Conservation (phyloP, 2,888 invertebrate species). For the Latheticus oryzae region DNA sequence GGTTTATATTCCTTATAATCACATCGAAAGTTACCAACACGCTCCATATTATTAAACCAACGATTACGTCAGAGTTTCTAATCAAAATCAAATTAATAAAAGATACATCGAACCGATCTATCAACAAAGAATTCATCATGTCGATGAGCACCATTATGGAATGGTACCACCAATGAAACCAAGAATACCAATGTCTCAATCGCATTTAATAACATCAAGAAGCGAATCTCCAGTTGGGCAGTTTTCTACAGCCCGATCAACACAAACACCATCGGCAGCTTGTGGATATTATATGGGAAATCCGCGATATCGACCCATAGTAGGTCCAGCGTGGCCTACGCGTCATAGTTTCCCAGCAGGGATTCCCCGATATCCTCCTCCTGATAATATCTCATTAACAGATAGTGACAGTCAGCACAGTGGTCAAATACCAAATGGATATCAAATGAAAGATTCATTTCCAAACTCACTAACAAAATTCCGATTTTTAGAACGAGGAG, state of each 20-base stretch:
- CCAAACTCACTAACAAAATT: constrained; percentile 70
- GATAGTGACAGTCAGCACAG: constrained; percentile 60
- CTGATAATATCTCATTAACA: constrained; percentile 60
- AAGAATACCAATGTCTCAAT: constrained; percentile 51
- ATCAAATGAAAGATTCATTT: constrained; percentile 60
- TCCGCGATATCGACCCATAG: constrained; percentile 57
- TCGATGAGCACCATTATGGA: constrained; percentile 58
- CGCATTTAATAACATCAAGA: constrained; percentile 59
- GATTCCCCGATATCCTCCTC: constrained; percentile 55
- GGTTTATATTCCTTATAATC: constrained; percentile 76
- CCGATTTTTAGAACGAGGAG: constrained; percentile 72
- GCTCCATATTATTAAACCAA: constrained; percentile 57
- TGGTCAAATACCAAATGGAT: constrained; percentile 55
- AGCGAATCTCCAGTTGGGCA: constrained; percentile 64
- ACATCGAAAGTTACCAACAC: constrained; percentile 62
- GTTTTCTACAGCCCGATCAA: constrained; percentile 62
- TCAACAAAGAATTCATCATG: constrained; percentile 54
- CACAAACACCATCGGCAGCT: constrained; percentile 60
- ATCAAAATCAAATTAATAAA: constrained; percentile 64
- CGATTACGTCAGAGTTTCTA: constrained; percentile 59
- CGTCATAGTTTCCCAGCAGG: constrained; percentile 61
- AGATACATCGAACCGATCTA: constrained; percentile 62
- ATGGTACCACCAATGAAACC: constrained; percentile 53
- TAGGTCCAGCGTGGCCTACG: constrained; percentile 59
- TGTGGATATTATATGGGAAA: constrained; percentile 57